These are phyloP conservation scores for Camponotus vicinus DNA, from an alignment of 1,140 invertebrate genomes.

Conservation along the genomic window DNA sequence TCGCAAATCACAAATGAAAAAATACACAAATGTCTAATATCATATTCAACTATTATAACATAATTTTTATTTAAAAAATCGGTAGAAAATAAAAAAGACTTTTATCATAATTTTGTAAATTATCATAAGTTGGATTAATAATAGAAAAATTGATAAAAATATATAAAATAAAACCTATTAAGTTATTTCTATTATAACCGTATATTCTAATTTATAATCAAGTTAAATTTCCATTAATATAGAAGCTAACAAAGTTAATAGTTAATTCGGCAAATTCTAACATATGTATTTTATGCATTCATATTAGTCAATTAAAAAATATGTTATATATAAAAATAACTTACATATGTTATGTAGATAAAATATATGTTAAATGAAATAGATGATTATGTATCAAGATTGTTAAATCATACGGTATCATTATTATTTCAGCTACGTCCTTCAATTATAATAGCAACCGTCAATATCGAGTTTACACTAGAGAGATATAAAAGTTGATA, in stretches of 20 bases:
- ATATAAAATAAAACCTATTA: neutral
- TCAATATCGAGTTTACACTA: constrained; percentile 1
- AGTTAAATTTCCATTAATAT: constrained; percentile 20
- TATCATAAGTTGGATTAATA: neutral
- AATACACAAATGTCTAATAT: neutral
- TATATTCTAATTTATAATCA: constrained; percentile 8
- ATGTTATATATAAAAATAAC: too few species aligned
- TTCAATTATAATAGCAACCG: constrained; percentile 16
- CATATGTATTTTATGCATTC: neutral
- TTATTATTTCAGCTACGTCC: constrained; percentile 31
- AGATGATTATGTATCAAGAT: constrained; percentile 17
- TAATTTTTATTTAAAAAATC: neutral
- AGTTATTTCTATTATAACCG: constrained; percentile 1
- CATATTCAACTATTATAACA: neutral
- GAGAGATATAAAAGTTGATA: neutral
- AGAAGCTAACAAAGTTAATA: constrained; percentile 27
- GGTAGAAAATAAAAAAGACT: neutral
- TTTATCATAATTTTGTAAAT: neutral
- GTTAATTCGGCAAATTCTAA: constrained; percentile 22
- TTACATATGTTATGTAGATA: neutral
- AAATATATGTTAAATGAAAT: constrained; percentile 26
- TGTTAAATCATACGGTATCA: neutral
- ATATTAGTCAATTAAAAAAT: constrained; percentile 6
- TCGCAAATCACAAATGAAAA: neutral
- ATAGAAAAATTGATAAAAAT: neutral